A percentile compares a stretch with the other conserved stretches of the same genome.
Evolutionary conservation across 2,113 vertebrate species (phyloP).

Genomic region (Pelodiscus sinensis): DNA sequence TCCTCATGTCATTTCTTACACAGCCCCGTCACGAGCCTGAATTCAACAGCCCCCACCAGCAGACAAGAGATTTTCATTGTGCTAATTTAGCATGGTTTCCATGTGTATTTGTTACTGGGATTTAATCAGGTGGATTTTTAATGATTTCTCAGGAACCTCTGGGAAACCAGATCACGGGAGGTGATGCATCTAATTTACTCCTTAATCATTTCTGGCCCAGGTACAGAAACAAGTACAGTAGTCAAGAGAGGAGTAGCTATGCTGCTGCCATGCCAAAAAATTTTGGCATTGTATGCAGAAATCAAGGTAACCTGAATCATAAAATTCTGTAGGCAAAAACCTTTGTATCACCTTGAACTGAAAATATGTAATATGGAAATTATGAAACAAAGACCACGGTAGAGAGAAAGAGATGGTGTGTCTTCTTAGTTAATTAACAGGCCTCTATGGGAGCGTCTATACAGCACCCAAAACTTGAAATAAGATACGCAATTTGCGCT

Average conservation of each 20-base stretch:
- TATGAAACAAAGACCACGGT: not conserved
- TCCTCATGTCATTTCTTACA: not conserved
- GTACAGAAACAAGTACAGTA: not conserved
- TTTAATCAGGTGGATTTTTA: not conserved
- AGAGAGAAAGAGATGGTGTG: not conserved
- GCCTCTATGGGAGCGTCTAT: not conserved
- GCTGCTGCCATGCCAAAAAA: not conserved
- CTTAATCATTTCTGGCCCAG: not conserved
- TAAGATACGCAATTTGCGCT: no score
- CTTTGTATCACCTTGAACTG: not conserved
- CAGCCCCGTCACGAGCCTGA: not conserved
- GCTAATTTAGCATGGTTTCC: not conserved
- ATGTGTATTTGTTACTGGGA: not conserved
- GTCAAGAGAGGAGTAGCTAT: not conserved
- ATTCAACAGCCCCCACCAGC: not conserved
- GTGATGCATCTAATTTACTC: not conserved
- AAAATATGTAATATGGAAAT: not conserved
- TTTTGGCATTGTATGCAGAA: not conserved
- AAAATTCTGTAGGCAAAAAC: not conserved
- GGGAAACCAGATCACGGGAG: not conserved
- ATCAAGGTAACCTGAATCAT: not conserved
- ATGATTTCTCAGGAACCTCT: not conserved
- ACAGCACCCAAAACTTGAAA: no score
- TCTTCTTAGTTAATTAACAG: not conserved
- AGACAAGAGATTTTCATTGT: not conserved